Evolutionary conservation across 2,888 invertebrate genomes (phyloP).

Genomic region (Leucozona laternaria): DNA sequence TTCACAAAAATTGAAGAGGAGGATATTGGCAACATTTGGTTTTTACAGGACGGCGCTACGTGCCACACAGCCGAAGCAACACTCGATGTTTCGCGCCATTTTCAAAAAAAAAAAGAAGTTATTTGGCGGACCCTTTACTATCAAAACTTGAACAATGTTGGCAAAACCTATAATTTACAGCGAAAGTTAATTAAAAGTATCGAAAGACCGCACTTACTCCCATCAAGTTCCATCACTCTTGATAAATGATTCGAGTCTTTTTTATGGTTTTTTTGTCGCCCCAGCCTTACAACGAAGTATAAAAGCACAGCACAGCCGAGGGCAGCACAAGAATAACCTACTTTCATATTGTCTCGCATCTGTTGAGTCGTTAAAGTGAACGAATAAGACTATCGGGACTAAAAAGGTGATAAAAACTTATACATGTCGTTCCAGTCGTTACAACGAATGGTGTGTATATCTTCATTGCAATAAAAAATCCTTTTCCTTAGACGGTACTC

Average conservation of each 20-base stretch:
- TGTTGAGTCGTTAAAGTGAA: slow-evolving; percentile 68
- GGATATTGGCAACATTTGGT: too few species aligned
- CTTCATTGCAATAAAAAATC: slow-evolving; percentile 62
- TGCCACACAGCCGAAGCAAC: too few species aligned
- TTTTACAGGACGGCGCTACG: too few species aligned
- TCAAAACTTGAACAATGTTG: slow-evolving; percentile 14
- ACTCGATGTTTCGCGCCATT: too few species aligned
- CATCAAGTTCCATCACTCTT: slow-evolving; percentile 44
- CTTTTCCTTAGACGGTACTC: slow-evolving; percentile 41
- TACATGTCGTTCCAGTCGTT: slow-evolving; percentile 61
- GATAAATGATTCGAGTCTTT: slow-evolving; percentile 41
- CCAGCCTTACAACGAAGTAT: neutral
- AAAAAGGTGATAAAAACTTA: slow-evolving; percentile 71
- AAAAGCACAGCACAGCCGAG: neutral
- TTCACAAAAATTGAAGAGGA: too few species aligned
- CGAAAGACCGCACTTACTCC: slow-evolving; percentile 38
- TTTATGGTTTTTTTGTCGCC: slow-evolving; percentile 43
- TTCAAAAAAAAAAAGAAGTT: too few species aligned
- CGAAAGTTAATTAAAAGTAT: slow-evolving; percentile 60
- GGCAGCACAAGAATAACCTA: slow-evolving; percentile 31
- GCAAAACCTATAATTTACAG: slow-evolving; percentile 45
- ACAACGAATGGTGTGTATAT: slow-evolving; percentile 48
- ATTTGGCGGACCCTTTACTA: too few species aligned
- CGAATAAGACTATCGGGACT: slow-evolving; percentile 72
- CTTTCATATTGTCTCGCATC: slow-evolving; percentile 60